These are phyloP conservation scores for Paguma larvata DNA, from an alignment of 2,797 vertebrate species.

Conservation along the genomic window DNA sequence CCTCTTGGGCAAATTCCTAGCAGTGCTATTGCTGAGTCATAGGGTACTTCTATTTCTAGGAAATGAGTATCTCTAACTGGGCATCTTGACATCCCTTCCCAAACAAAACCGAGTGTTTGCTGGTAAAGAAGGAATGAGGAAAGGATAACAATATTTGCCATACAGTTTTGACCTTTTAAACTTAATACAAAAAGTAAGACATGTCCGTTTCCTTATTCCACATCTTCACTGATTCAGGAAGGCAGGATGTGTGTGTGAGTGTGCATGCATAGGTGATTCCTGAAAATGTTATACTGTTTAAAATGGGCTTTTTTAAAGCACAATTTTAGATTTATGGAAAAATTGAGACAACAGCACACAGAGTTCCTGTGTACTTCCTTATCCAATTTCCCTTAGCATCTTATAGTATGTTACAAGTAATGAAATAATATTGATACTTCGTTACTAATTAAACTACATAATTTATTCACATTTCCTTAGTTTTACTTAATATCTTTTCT, in stretches of 20 bases:
- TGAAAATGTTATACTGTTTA: background rate
- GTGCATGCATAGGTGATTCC: background rate
- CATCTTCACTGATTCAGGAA: background rate
- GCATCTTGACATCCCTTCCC: background rate
- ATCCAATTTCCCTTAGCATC: background rate
- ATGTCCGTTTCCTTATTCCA: background rate
- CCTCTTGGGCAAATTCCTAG: too few relatives aligned
- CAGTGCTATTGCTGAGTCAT: too few relatives aligned
- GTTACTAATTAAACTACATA: background rate
- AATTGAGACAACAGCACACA: background rate
- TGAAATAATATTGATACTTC: background rate
- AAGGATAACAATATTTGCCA: background rate
- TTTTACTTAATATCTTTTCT: background rate
- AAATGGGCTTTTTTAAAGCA: background rate
- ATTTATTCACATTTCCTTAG: background rate
- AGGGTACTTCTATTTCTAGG: background rate
- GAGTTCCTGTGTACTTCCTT: background rate
- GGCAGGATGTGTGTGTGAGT: background rate
- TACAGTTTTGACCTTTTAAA: background rate
- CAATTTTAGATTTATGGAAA: constrained; percentile 24
- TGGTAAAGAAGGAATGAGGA: background rate
- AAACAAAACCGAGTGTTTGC: background rate
- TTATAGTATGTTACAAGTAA: background rate
- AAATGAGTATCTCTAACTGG: background rate
- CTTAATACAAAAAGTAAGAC: background rate